Percentiles rank a stretch among this genome's conserved stretches.
Conservation (phyloP, 2,888 invertebrate genomes). For the Stenolophus ochropezus region DNA sequence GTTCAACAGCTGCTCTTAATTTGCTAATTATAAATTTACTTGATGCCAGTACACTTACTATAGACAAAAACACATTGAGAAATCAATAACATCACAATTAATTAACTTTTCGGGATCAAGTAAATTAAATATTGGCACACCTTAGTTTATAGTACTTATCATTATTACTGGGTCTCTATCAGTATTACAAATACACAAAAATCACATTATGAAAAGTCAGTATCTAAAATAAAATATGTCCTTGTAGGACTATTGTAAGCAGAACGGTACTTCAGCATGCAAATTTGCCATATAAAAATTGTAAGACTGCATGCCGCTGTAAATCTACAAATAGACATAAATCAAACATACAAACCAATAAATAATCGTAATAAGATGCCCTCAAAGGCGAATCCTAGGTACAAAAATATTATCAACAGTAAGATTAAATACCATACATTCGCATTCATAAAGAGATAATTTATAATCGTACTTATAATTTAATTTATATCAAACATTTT, state of each 20-base stretch:
- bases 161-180: not conserved
- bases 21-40: too few relatives aligned
- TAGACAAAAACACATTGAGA: too few relatives aligned
- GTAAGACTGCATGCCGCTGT: conserved; percentile 15
- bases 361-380: conserved; percentile 57
- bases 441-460: not conserved
- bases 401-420: conserved; percentile 44
- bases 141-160: not conserved
- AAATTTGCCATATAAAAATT: conserved; percentile 35
- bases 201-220: not conserved
- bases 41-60: too few relatives aligned
- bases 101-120: too few relatives aligned
- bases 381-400: conserved; percentile 39
- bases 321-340: conserved; percentile 50
- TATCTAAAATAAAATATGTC: not conserved
- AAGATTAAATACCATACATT: not conserved
- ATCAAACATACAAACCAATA: conserved; percentile 57
- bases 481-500: too few relatives aligned
- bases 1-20: too few relatives aligned
- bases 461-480: too few relatives aligned
- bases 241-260: not conserved
- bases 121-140: not conserved
- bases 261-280: not conserved
- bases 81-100: too few relatives aligned
- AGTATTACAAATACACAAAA: not conserved